These are phyloP conservation scores for Theretra japonica DNA, from an alignment of 2,888 invertebrate genomes.

Conservation along the genomic window DNA sequence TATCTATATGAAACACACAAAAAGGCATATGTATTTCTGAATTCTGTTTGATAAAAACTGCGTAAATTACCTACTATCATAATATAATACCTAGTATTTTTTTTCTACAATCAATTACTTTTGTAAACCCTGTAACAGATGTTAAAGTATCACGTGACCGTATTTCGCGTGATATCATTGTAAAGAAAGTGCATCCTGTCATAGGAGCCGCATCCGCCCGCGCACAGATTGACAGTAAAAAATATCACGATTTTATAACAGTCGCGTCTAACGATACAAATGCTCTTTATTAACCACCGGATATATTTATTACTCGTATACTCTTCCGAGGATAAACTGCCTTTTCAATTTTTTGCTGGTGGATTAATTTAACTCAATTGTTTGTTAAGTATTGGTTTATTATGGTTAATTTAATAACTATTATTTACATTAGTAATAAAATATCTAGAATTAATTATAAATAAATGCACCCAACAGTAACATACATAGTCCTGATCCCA, in stretches of 20 bases:
- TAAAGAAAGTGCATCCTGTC: constrained; percentile 79
- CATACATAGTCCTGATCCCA: too few relatives aligned
- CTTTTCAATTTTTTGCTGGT: neutral
- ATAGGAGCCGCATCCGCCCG: constrained; percentile 82
- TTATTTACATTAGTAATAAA: too few relatives aligned
- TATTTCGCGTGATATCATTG: constrained; percentile 75
- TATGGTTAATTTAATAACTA: neutral
- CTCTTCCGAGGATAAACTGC: constrained; percentile 52
- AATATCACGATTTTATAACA: constrained; percentile 82
- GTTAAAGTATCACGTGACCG: constrained; percentile 69
- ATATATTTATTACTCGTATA: constrained; percentile 83
- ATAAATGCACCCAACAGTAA: too few relatives aligned
- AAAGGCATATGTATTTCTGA: too few relatives aligned
- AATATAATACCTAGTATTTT: neutral
- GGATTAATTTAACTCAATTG: neutral
- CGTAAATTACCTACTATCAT: too few relatives aligned
- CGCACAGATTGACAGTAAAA: constrained; percentile 76
- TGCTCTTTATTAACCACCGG: constrained; percentile 79
- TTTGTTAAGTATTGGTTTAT: neutral
- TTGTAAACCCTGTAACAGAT: constrained; percentile 62
- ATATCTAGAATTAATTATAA: too few relatives aligned
- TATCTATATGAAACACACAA: neutral
- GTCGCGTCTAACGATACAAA: constrained; percentile 65
- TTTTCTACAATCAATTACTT: neutral
- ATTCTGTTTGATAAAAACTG: too few relatives aligned